A percentile compares a stretch with the other conserved stretches of the same genome.
These are phyloP conservation scores for Polypedilum vanderplanki DNA, from an alignment of 1,140 invertebrate genomes.

Conservation along the genomic window DNA sequence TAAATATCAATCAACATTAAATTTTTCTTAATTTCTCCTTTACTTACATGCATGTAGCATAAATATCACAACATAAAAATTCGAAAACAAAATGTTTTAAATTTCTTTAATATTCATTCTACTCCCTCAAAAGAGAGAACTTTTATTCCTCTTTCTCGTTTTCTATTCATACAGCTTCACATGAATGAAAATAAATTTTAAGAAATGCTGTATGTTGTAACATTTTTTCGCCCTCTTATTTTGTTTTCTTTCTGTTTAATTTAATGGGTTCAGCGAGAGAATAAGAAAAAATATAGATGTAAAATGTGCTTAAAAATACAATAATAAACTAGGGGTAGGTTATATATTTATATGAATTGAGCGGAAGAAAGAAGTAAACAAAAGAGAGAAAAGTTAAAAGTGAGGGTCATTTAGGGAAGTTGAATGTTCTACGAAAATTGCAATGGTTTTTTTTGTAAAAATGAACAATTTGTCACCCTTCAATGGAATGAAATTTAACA, in stretches of 20 bases:
- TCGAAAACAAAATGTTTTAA: too few relatives aligned
- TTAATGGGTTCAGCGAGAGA: conserved; percentile 22
- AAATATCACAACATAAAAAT: too few relatives aligned
- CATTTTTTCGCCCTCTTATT: background rate
- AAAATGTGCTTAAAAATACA: conserved; percentile 19
- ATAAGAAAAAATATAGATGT: background rate
- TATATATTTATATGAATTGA: background rate
- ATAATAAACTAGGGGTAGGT: conserved; percentile 1
- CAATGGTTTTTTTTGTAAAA: background rate
- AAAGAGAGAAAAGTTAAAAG: background rate
- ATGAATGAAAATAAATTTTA: background rate
- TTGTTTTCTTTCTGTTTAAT: background rate
- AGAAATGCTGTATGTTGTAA: background rate
- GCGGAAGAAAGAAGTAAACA: background rate
- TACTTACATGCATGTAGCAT: too few relatives aligned
- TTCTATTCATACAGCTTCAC: background rate
- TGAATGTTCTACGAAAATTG: conserved; percentile 1
- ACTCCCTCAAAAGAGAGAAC: background rate
- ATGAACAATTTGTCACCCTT: conserved; percentile 5
- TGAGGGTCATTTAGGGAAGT: conserved; percentile 4
- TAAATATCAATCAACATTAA: too few relatives aligned
- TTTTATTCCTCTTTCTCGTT: background rate
- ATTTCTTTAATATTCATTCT: background rate
- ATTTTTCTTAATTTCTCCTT: background rate
- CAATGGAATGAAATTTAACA: background rate